phyloP scores from a whole-genome alignment of 2,113 vertebrate genomes.

The Okapia johnstoni region DNA sequence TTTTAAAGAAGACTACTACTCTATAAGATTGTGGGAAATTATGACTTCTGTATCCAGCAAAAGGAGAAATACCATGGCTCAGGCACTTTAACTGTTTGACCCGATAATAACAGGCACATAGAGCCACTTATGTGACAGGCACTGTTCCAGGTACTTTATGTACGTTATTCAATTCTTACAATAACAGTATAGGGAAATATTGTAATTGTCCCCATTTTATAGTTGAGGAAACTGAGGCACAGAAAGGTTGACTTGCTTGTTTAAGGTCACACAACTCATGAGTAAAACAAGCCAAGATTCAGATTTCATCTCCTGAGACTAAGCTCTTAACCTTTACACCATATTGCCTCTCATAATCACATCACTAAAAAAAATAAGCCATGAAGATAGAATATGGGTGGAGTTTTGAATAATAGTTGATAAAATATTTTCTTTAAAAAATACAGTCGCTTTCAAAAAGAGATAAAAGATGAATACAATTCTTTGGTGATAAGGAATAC shows the following conservation, averaged over 20 bases:
- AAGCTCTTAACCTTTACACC: background rate
- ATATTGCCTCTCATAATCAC: background rate
- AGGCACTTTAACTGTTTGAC: background rate
- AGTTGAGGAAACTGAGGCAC: background rate
- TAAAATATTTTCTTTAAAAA: background rate
- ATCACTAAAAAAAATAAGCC: background rate
- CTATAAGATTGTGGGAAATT: background rate
- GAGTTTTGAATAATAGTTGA: background rate
- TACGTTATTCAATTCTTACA: background rate
- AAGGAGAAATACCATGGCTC: background rate
- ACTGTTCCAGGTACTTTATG: background rate
- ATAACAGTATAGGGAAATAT: background rate
- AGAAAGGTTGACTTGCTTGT: background rate
- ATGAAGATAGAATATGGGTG: background rate
- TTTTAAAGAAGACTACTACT: background rate
- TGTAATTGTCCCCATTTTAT: background rate
- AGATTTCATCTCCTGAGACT: background rate
- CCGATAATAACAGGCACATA: background rate
- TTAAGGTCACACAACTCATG: background rate
- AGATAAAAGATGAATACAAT: background rate
- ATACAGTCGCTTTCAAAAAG: background rate
- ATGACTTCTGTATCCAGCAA: background rate
- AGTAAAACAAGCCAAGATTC: background rate
- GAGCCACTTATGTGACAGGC: background rate
- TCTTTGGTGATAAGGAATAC: background rate